Evolutionary conservation across 2,797 vertebrate species (phyloP), one percentile per base, ranked within the genome.

Genomic region (Ctenopoma kingsleyae): DNA sequence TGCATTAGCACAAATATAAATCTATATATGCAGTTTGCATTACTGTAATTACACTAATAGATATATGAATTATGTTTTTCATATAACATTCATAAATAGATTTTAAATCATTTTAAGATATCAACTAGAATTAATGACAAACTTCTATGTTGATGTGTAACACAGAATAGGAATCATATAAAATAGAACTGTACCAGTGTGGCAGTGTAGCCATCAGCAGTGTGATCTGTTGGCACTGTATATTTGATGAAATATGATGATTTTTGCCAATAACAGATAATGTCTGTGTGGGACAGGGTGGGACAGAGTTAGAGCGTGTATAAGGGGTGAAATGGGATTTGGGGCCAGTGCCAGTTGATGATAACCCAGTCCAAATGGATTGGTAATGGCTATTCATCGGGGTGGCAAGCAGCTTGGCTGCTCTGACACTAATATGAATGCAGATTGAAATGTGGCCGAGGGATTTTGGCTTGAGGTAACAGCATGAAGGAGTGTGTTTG

Each of bases 321-420:
- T 82, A 76, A 89, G 92, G 94, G 76, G 91, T 94, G 95, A 95
- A 96, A 95, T 94, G 93, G 94, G 96, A 96, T 96, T 95, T 92
- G 85, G 94, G 94, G 90, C 67, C 92, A 87, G 91, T 91, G 89
- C 91, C 93, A 95, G 93, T 94, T 93, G 85, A 89, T 94, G 94
- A 95, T 92, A 93, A 95, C 92, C 92, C 90, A 77, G 88, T 88
- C 93, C 92, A 92, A 95, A 94, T 94, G 85, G 93, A 87, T 96
- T 93, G 93, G 91, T 95, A 94, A 94, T 95, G 93, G 93, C 93
- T 92, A 93, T 91, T 93, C 84, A 79, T 92, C 77, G 88, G 87
- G 89, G 85, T 73, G 72, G 89, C 64, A 77, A 84, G 85, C 70
- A 51, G 71, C 85, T 81, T 52, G 46, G 67, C 77, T 74, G 67